A percentile compares a stretch with the other conserved stretches of the same genome.
phyloP scores from a whole-genome alignment of 2,888 invertebrate species.

The Amblyjoppa proteus region DNA sequence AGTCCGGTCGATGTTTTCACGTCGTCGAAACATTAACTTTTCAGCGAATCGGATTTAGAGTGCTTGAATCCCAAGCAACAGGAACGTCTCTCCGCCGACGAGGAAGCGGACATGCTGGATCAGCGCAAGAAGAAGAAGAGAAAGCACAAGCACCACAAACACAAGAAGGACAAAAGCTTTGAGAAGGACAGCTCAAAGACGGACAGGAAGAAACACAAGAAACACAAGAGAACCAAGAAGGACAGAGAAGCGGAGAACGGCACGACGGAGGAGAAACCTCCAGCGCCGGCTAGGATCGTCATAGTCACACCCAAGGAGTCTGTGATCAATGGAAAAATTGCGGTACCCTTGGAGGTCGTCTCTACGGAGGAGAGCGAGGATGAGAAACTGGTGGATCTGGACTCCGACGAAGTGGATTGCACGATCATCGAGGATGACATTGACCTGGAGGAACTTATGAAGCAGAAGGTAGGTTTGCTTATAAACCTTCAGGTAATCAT shows the following conservation, averaged over 20 bases:
- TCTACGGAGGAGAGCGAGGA: constrained; percentile 83
- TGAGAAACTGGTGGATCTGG: constrained; percentile 83
- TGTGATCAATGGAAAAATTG: constrained; percentile 81
- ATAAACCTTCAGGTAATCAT: neutral
- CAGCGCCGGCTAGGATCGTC: constrained; percentile 67
- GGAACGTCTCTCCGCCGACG: constrained; percentile 74
- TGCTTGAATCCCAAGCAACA: constrained; percentile 78
- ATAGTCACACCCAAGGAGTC: constrained; percentile 73
- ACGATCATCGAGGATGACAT: constrained; percentile 93
- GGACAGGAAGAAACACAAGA: constrained; percentile 82
- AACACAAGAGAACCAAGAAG: constrained; percentile 81
- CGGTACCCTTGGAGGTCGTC: constrained; percentile 78
- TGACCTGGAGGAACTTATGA: constrained; percentile 95
- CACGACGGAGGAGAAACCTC: constrained; percentile 74
- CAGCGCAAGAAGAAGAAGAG: constrained; percentile 82
- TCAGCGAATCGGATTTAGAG: constrained; percentile 81
- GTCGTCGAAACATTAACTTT: constrained; percentile 31
- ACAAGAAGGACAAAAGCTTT: constrained; percentile 82
- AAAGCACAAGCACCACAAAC: constrained; percentile 84
- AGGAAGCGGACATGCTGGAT: constrained; percentile 79
- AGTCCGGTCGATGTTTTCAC: neutral
- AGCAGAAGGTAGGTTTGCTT: constrained; percentile 89
- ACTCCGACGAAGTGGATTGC: constrained; percentile 88
- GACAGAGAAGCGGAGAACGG: constrained; percentile 81
- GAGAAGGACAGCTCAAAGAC: constrained; percentile 73